Conservation (phyloP, 2,888 invertebrate genomes). For the Nemotelus pantherinus region DNA sequence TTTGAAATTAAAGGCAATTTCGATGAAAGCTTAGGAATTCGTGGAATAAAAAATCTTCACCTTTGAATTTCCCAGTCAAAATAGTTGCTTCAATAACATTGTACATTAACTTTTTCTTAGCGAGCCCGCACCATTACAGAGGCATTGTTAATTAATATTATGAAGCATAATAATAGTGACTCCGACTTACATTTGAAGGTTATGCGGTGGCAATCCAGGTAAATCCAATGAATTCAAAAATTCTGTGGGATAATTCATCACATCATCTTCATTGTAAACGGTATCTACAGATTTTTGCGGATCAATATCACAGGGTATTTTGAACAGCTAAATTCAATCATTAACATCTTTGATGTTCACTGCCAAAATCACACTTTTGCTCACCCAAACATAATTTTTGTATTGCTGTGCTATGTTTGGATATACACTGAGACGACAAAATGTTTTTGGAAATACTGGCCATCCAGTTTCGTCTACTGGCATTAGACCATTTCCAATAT, state of each 20-base stretch:
- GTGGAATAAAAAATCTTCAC: too few species aligned
- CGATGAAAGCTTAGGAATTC: too few species aligned
- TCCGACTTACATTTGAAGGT: too few species aligned
- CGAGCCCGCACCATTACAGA: too few species aligned
- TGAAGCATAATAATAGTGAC: too few species aligned
- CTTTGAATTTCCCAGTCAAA: too few species aligned
- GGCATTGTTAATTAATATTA: conserved; percentile 53
- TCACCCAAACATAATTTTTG: neutral
- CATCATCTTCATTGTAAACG: neutral
- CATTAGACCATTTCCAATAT: neutral
- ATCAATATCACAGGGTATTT: neutral
- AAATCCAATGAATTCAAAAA: neutral
- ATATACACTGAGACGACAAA: neutral
- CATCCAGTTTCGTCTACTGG: neutral
- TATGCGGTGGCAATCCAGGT: neutral
- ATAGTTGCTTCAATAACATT: too few species aligned
- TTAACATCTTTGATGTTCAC: neutral
- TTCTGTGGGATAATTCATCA: neutral
- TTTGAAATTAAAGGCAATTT: too few species aligned
- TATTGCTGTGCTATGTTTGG: neutral
- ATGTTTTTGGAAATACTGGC: neutral
- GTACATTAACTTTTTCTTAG: too few species aligned
- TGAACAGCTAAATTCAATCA: neutral
- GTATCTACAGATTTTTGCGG: neutral
- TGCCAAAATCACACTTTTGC: neutral